A percentile compares a stretch with the other conserved stretches of the same genome.
phyloP scores from a whole-genome alignment of 2,113 vertebrate species.

The Corythaixoides concolor region DNA sequence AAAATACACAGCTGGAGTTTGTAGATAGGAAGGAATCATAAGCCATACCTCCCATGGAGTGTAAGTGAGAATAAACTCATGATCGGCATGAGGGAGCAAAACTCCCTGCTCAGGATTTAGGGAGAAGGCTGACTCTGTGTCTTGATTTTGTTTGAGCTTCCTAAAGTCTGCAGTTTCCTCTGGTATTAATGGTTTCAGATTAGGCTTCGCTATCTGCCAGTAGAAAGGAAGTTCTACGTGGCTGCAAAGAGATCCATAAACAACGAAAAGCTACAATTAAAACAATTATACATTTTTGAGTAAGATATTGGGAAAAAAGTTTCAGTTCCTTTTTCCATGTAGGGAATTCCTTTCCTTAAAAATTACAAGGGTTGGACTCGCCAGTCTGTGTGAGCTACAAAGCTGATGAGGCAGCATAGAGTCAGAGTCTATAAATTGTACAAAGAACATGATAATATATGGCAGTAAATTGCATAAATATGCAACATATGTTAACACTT shows the following conservation, averaged over 20 bases:
- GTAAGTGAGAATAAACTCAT: conserved; percentile 83
- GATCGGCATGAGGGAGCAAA: conserved; percentile 76
- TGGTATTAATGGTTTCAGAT: conserved; percentile 70
- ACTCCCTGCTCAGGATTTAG: conserved; percentile 78
- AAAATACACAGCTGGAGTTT: conserved; percentile 35
- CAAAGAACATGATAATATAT: neutral
- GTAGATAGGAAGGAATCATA: neutral
- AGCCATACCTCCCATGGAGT: conserved; percentile 82
- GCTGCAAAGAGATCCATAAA: conserved; percentile 66
- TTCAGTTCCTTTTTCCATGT: neutral
- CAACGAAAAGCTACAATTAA: neutral
- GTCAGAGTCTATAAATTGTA: neutral
- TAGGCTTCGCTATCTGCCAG: conserved; percentile 88
- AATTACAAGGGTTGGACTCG: neutral
- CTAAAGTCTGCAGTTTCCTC: conserved; percentile 48
- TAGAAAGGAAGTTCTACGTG: conserved; percentile 87
- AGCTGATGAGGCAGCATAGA: neutral
- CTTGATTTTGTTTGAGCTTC: conserved; percentile 64
- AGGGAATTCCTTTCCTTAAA: neutral
- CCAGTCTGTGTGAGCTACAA: neutral
- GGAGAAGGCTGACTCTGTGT: conserved; percentile 79
- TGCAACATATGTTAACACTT: neutral
- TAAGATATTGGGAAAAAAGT: neutral
- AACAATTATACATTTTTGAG: neutral
- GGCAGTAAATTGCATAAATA: neutral